Percentiles rank a stretch among this genome's conserved stretches.
phyloP scores from a whole-genome alignment of 2,888 invertebrate species.

The Leptopterna dolabrata region DNA sequence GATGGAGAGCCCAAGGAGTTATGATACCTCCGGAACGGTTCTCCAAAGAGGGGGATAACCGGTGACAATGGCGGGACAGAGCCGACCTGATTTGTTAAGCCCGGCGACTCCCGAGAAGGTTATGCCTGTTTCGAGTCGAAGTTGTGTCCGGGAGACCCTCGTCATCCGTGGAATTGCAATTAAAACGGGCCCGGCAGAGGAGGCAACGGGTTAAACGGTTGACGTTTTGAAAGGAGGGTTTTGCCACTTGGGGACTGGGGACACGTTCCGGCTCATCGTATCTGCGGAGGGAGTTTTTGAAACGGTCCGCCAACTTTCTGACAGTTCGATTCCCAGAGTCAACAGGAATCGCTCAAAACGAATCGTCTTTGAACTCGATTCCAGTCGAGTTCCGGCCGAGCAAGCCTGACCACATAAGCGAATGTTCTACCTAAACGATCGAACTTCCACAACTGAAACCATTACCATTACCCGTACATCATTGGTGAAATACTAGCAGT shows the following conservation, averaged over 20 bases:
- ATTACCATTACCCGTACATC: too few species aligned
- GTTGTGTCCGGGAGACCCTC: not conserved
- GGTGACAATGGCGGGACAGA: not conserved
- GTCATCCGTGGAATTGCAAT: constrained; percentile 17
- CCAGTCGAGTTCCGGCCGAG: too few species aligned
- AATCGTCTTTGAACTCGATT: too few species aligned
- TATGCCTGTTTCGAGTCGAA: not conserved
- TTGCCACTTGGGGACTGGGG: not conserved
- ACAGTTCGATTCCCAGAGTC: too few species aligned
- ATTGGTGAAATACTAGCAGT: too few species aligned
- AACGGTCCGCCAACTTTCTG: not conserved
- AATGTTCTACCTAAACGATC: too few species aligned
- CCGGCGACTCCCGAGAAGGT: not conserved
- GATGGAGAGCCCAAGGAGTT: not conserved
- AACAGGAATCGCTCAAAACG: too few species aligned
- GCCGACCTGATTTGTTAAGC: constrained; percentile 3
- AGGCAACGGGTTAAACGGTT: not conserved
- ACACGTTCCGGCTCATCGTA: not conserved
- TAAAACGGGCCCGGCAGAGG: not conserved
- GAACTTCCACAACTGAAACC: too few species aligned
- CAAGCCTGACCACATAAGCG: too few species aligned
- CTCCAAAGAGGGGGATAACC: not conserved
- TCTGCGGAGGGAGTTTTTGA: not conserved
- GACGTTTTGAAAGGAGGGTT: not conserved
- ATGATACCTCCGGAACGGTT: not conserved